Percentiles rank a stretch among this genome's conserved stretches.
Conservation (phyloP, 2,888 invertebrate genomes). For the Pandemis heparana region DNA sequence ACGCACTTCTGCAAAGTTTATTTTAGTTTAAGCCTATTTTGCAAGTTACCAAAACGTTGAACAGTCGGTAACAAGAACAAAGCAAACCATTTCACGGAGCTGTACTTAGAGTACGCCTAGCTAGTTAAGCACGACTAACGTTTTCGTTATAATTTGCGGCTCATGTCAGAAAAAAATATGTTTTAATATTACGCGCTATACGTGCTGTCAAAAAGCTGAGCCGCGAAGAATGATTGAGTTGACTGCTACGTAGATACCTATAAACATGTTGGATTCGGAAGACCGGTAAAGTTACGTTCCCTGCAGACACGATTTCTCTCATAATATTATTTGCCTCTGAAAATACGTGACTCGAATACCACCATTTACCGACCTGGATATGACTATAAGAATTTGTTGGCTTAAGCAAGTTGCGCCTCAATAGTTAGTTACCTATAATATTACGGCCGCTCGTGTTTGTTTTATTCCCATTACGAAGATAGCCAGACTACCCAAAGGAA, state of each 20-base stretch:
- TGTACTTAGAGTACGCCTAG: neutral
- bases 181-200: conserved; percentile 20
- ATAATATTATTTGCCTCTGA: conserved; percentile 41
- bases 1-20: too few relatives aligned
- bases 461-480: neutral
- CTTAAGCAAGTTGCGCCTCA: conserved; percentile 15
- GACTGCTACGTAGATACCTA: conserved; percentile 29
- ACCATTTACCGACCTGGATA: conserved; percentile 31
- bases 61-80: neutral
- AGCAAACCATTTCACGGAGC: neutral
- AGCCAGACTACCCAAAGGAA: neutral
- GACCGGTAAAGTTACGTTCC: conserved; percentile 38
- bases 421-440: conserved; percentile 6
- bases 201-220: conserved; percentile 34
- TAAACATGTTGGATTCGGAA: conserved; percentile 32
- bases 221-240: conserved; percentile 35
- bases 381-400: conserved; percentile 30
- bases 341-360: conserved; percentile 41
- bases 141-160: conserved; percentile 9
- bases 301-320: conserved; percentile 40
- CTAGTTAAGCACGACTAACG: neutral
- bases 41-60: too few relatives aligned
- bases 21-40: too few relatives aligned
- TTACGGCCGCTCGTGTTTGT: neutral
- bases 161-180: conserved; percentile 21